These are phyloP conservation scores for Trypoxylon attenuatum DNA, from an alignment of 2,888 invertebrate genomes.

Conservation along the genomic window DNA sequence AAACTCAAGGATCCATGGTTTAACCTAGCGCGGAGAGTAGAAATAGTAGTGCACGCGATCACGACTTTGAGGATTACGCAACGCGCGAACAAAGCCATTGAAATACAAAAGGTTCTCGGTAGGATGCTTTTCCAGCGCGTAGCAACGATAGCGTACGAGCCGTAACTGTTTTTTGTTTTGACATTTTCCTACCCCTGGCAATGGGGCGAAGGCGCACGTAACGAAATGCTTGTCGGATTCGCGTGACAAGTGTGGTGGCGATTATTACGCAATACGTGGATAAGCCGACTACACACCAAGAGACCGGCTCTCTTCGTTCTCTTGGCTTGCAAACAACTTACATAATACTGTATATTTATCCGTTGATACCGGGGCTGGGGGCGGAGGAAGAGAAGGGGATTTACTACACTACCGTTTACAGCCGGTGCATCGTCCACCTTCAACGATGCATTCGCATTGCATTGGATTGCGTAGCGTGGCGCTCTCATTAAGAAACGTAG, in stretches of 20 bases:
- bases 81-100: not conserved
- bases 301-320: conserved; percentile 29
- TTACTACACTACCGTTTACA: conserved; percentile 53
- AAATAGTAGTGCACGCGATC: no score
- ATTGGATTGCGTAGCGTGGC: conserved; percentile 7
- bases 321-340: conserved; percentile 63
- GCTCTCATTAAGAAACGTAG: conserved; percentile 41
- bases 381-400: conserved; percentile 28
- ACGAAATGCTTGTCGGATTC: not conserved
- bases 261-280: conserved; percentile 36
- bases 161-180: not conserved
- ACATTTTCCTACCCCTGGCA: not conserved
- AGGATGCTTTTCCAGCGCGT: not conserved
- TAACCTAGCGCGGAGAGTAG: no score
- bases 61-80: not conserved
- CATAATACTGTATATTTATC: conserved; percentile 65
- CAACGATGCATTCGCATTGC: no score
- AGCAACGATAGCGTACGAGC: not conserved
- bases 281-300: conserved; percentile 25
- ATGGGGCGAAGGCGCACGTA: conserved; percentile 2
- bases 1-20: no score
- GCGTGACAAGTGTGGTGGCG: not conserved
- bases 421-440: no score
- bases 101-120: not conserved
- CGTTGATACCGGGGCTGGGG: conserved; percentile 22